Evolutionary conservation across 2,113 vertebrate species (phyloP), one percentile per base, ranked within the genome.

Genomic region (Eretmochelys imbricata): DNA sequence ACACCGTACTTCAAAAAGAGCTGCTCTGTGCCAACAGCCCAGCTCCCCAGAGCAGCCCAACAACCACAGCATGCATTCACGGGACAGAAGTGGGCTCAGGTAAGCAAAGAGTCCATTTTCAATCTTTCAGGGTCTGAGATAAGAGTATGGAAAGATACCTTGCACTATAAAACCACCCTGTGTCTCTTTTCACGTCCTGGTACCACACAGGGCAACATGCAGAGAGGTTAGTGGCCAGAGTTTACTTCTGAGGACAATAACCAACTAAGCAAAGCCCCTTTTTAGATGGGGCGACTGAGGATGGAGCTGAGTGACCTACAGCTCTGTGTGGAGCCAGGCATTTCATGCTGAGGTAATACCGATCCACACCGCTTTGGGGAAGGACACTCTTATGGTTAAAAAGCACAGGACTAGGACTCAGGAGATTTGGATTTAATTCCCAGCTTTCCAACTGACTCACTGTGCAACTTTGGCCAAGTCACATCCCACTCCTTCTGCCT

Each of bases 141-240:
- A 85, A 14, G 75, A 25, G 42, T 76, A 25, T 84, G 82, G 89
- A 92, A 90, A 91, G 95, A 19, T 35, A 53, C 87, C 93, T 91
- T 94, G 94, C n/a, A 76, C 25, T 86, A 84, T 94, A 75, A 69
- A n/a, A 69, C 5, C 72, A 27, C 85, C 38, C 24, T 2, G 85
- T 82, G 82, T 85, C 54, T 35, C 35, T 62, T 59, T 69, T 38
- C 91, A 25, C 3, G 79, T 19, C 0, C 0, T 80, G 91, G 80
- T 4, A 10, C 94, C 81, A 7, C 78, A 5, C 88, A 19, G 16
- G 69, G 51, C 84, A 95, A 88, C 76, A 48, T 75, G 93, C 10
- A 0, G 85, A 84, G 95, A 5, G 85, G 3, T 80, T 89, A 93
- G 88, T 93, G 92, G 93, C 65, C 95, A 83, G 92, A 59, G 94